Evolutionary conservation across 2,797 vertebrate species (phyloP).

Genomic region (Channallabes apus): DNA sequence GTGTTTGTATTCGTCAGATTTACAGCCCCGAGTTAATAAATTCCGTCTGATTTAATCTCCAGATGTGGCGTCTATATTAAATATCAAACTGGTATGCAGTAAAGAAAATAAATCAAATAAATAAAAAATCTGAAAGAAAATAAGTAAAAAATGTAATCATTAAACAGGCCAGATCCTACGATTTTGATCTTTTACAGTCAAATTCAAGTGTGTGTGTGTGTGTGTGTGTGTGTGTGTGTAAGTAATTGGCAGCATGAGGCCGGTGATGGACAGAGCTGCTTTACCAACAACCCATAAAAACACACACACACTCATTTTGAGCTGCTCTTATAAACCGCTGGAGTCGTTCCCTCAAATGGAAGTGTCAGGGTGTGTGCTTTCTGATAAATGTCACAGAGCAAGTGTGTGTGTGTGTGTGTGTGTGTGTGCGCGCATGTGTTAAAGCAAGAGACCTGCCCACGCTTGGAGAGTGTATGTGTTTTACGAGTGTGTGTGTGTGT

Average conservation of each 20-base stretch:
- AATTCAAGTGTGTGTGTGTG: not conserved
- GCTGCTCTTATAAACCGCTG: constrained; percentile 35
- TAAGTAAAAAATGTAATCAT: not conserved
- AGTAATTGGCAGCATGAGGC: constrained; percentile 24
- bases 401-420: not conserved
- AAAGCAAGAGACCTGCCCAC: not conserved
- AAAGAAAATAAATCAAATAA: not conserved
- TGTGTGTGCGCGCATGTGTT: no score
- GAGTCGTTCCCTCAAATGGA: constrained; percentile 28
- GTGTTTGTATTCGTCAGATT: not conserved
- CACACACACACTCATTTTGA: constrained; percentile 32
- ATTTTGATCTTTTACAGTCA: not conserved
- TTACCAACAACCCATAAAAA: constrained; percentile 4
- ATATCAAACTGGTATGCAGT: not conserved
- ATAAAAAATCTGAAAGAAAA: no score
- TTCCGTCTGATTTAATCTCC: not conserved
- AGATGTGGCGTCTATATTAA: not conserved
- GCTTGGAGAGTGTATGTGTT: not conserved
- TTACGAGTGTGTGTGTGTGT: not conserved
- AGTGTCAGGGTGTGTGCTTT: constrained; percentile 35
- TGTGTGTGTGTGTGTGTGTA: constrained; percentile 7
- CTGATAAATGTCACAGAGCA: constrained; percentile 21
- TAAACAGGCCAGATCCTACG: not conserved
- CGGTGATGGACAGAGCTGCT: constrained; percentile 28
- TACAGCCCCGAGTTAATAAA: not conserved